Conservation (phyloP, 2,888 invertebrate species). For the Oasisia sp. region DNA sequence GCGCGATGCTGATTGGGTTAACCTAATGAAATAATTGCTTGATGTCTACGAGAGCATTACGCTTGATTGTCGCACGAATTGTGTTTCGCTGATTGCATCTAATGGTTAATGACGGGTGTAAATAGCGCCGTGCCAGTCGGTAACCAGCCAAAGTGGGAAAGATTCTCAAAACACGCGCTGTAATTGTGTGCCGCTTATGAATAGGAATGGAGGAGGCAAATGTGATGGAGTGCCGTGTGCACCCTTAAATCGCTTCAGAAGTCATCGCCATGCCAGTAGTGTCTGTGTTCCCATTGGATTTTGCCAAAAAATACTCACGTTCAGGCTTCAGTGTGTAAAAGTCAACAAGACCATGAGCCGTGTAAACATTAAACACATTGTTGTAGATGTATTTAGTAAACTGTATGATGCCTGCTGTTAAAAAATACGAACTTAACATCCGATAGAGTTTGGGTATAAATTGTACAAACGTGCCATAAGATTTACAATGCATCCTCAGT, state of each 20-base stretch:
- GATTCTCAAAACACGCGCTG: neutral
- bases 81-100: neutral
- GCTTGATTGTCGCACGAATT: neutral
- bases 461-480: neutral
- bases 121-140: neutral
- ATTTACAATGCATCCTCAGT: neutral
- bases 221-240: neutral
- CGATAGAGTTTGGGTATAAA: neutral
- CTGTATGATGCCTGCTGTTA: neutral
- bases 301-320: neutral
- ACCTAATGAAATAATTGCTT: slow-evolving; percentile 17
- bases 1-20: neutral
- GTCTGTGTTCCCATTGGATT: no score
- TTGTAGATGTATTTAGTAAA: neutral
- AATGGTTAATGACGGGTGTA: slow-evolving; percentile 3
- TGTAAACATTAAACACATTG: neutral
- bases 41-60: slow-evolving; percentile 13
- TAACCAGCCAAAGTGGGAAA: neutral
- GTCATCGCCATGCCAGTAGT: no score
- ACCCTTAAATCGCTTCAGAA: no score
- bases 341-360: neutral
- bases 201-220: neutral
- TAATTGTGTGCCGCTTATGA: neutral
- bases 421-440: neutral
- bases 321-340: neutral